phyloP scores from a whole-genome alignment of 1,140 invertebrate genomes.

The Pseudobourletiella spinata region DNA sequence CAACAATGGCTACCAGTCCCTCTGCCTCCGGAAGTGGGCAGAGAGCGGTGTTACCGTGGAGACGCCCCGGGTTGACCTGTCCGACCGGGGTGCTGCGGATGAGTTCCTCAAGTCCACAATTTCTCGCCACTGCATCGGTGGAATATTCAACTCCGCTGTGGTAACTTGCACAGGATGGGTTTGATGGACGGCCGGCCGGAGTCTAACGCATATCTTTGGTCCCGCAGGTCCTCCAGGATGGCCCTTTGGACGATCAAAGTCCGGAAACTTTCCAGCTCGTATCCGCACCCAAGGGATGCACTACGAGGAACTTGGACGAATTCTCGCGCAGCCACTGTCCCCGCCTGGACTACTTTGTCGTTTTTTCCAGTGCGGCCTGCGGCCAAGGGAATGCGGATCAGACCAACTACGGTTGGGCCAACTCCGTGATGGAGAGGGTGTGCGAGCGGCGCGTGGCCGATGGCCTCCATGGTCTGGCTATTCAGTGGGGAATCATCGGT shows the following conservation, averaged over 20 bases:
- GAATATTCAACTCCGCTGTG: constrained; percentile 69
- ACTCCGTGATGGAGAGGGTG: constrained; percentile 63
- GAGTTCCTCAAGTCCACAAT: constrained; percentile 50
- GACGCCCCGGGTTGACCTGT: constrained; percentile 44
- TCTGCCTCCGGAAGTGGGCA: constrained; percentile 4
- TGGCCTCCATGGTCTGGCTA: constrained; percentile 55
- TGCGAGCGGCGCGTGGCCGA: constrained; percentile 51
- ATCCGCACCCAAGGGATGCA: constrained; percentile 51
- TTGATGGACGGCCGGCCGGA: background rate
- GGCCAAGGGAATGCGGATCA: constrained; percentile 36
- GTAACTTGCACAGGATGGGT: too few relatives aligned
- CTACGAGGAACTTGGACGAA: constrained; percentile 51
- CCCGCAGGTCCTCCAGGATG: constrained; percentile 45
- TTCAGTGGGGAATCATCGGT: constrained; percentile 62
- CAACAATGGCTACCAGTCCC: constrained; percentile 28
- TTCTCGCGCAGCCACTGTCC: constrained; percentile 49
- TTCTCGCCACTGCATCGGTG: constrained; percentile 55
- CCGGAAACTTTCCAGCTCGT: constrained; percentile 48
- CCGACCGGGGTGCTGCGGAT: constrained; percentile 39
- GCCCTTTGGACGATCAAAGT: constrained; percentile 54
- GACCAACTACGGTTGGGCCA: constrained; percentile 48
- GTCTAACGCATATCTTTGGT: background rate
- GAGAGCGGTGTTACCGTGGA: constrained; percentile 41
- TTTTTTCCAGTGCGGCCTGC: constrained; percentile 35
- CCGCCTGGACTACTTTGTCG: constrained; percentile 38